Evolutionary conservation across 2,797 vertebrate genomes (phyloP), one percentile per base, ranked within the genome.

Genomic region (Scolopax bukidnonensis): DNA sequence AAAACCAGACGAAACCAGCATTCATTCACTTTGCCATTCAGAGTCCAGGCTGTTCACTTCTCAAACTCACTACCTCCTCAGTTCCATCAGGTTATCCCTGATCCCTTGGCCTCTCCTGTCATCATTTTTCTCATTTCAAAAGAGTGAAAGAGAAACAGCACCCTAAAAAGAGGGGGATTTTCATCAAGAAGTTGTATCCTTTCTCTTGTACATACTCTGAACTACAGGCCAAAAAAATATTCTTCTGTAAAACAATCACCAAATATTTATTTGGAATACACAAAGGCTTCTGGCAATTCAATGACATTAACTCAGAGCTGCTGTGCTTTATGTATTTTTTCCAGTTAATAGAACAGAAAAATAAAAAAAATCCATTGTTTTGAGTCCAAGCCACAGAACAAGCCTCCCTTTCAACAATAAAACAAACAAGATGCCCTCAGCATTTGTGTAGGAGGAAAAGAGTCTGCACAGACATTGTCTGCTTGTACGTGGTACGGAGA

Each of bases 341-440:
- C 88, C 91, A 96, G 86, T 81, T 95, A 87, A 87, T 54, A 82
- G 83, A 84, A 90, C 60, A 93, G 90, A 93, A 93, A 81, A 85
- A 57, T 77, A 57, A 93, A 96, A 95, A 93, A 96, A 95, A 91
- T 69, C 84, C 80, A 95, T 96, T 98, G 96, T 97, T 95, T 51
- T 40, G 78, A 89, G 86, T 94, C 95, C 95, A 97, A 96, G 95
- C 81, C 95, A 96, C 92, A 95, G 87, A 96, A 98, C 96, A 98
- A 97, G 93, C 43, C 90, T 68, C 89, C 81, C 81, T 97, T 97
- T 97, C 92, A 97, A 85, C 82, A 32, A 41, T 28, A 95, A 96
- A 94, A 89, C 90, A 97, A 97, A 95, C 95, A 96, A 96, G 96
- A 96, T 95, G 60, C 43, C 73, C 87, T 92, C 84, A 95, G 88